Evolutionary conservation across 2,113 vertebrate genomes (phyloP).

Genomic region (Triplophysa rosa): DNA sequence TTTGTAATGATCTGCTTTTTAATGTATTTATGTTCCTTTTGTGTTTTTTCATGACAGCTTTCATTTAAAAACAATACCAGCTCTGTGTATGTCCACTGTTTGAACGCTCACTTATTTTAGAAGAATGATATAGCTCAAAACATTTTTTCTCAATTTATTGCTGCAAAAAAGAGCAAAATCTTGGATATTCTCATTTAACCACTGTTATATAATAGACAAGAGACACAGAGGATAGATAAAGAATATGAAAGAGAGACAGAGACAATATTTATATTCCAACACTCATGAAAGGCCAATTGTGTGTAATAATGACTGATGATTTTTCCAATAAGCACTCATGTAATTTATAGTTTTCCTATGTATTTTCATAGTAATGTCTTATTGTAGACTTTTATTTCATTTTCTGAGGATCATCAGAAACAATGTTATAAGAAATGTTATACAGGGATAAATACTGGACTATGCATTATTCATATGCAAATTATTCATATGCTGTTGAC

Average conservation of each 20-base stretch:
- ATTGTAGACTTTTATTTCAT: not conserved
- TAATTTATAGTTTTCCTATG: not conserved
- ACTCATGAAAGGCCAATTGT: no score
- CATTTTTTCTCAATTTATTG: slow-evolving; percentile 15
- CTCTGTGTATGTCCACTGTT: not conserved
- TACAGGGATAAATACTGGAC: slow-evolving; percentile 29
- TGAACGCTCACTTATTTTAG: not conserved
- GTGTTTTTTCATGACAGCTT: not conserved
- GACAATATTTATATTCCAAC: not conserved
- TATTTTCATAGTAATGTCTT: not conserved
- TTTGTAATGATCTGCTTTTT: not conserved
- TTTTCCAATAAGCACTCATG: not conserved
- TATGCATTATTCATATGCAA: slow-evolving; percentile 20
- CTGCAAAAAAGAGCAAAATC: slow-evolving; percentile 27
- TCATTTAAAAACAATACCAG: not conserved
- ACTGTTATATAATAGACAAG: slow-evolving; percentile 15
- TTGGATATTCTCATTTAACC: slow-evolving; percentile 21
- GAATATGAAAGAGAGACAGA: not conserved
- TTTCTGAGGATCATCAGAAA: not conserved
- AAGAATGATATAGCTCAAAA: slow-evolving; percentile 11
- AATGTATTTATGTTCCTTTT: not conserved
- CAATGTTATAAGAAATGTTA: not conserved
- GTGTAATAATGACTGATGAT: not conserved
- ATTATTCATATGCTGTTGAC: not conserved
- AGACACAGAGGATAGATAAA: not conserved